Percentiles rank a stretch among this genome's conserved stretches.
phyloP scores from a whole-genome alignment of 2,113 vertebrate species.

The Dromas ardeola region DNA sequence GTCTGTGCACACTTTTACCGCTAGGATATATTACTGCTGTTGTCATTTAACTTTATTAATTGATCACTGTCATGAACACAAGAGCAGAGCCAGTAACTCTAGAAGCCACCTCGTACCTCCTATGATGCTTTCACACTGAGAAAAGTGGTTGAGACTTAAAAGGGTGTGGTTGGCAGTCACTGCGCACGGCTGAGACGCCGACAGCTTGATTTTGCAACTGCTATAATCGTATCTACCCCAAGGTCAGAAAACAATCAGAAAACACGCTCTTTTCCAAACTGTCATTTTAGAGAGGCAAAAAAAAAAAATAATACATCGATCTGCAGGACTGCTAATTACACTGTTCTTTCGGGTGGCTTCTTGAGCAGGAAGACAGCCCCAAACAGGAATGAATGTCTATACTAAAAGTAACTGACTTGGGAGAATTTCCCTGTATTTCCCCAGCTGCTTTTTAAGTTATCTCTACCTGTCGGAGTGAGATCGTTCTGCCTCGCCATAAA shows the following conservation, averaged over 20 bases:
- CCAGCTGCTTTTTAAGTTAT: neutral
- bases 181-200: slow-evolving; percentile 11
- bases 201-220: slow-evolving; percentile 42
- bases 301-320: neutral
- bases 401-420: neutral
- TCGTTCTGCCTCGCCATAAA: neutral
- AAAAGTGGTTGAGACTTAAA: slow-evolving; percentile 55
- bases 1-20: neutral
- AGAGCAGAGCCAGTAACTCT: slow-evolving; percentile 46
- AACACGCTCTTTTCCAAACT: neutral
- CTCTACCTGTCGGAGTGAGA: neutral
- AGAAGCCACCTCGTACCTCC: slow-evolving; percentile 76
- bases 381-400: neutral
- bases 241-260: neutral
- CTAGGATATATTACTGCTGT: neutral
- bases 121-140: slow-evolving; percentile 68
- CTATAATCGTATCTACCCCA: neutral
- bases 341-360: neutral
- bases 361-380: neutral
- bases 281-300: neutral
- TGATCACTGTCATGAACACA: slow-evolving; percentile 68
- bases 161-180: slow-evolving; percentile 75
- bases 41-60: slow-evolving; percentile 60
- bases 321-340: neutral
- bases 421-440: neutral